Conservation (phyloP, 2,113 vertebrate genomes). For the Sciurus niger region DNA sequence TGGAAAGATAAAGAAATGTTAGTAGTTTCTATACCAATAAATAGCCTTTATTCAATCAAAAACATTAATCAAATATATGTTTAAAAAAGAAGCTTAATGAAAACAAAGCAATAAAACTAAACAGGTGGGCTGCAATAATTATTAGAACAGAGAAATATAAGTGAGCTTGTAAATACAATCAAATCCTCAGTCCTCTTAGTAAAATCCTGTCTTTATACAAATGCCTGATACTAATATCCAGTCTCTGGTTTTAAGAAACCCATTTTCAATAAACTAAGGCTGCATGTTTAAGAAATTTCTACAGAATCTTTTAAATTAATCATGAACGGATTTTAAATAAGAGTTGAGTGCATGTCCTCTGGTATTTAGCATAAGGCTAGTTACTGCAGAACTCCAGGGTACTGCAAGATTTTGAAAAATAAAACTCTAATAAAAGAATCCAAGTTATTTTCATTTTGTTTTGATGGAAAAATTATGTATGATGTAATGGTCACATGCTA, state of each 20-base stretch:
- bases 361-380: slow-evolving; percentile 68
- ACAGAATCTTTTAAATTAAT: slow-evolving; percentile 81
- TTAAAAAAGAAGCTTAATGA: background rate
- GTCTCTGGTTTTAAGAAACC: slow-evolving; percentile 67
- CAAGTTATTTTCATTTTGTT: slow-evolving; percentile 70
- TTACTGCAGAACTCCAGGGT: slow-evolving; percentile 10
- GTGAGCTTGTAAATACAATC: background rate
- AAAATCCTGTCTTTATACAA: slow-evolving; percentile 36
- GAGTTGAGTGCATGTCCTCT: slow-evolving; percentile 70
- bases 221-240: slow-evolving; percentile 65
- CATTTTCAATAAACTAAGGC: slow-evolving; percentile 70
- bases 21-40: slow-evolving; percentile 51
- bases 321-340: slow-evolving; percentile 75
- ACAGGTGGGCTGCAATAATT: background rate
- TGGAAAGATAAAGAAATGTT: background rate
- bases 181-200: background rate
- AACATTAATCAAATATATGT: slow-evolving; percentile 36
- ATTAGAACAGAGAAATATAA: background rate
- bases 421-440: slow-evolving; percentile 68
- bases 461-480: slow-evolving; percentile 62
- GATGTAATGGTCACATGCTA: slow-evolving; percentile 65
- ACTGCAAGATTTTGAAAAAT: slow-evolving; percentile 54
- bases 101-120: slow-evolving; percentile 21
- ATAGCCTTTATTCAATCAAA: slow-evolving; percentile 23
- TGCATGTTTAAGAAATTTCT: slow-evolving; percentile 72